These are phyloP conservation scores for Rhinoraja longicauda DNA, from an alignment of 2,797 vertebrate genomes.

Conservation along the genomic window DNA sequence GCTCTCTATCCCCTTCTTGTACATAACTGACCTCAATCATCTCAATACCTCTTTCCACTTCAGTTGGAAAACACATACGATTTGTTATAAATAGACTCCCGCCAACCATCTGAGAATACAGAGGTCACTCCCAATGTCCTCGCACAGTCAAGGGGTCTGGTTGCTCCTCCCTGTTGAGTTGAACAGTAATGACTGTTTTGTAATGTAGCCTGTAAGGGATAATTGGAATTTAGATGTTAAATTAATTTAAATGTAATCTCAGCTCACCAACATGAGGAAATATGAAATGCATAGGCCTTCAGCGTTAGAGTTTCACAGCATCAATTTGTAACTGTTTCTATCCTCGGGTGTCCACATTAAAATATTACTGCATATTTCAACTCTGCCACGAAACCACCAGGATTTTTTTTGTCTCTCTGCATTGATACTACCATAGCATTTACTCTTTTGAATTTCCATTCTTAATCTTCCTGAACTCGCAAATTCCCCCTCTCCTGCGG, in stretches of 20 bases:
- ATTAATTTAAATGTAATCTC: conserved; percentile 35
- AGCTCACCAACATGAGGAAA: conserved; percentile 29
- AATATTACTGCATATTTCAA: conserved; percentile 9
- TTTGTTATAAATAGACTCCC: neutral
- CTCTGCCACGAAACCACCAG: neutral
- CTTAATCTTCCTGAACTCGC: neutral
- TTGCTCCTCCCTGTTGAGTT: conserved; percentile 22
- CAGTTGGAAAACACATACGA: neutral
- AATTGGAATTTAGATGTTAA: conserved; percentile 29
- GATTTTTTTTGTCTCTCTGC: neutral
- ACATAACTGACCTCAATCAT: too few relatives aligned
- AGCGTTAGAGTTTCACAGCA: neutral
- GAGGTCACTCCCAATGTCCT: neutral
- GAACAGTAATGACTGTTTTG: conserved; percentile 18
- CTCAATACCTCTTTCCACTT: neutral
- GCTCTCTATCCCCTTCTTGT: too few relatives aligned
- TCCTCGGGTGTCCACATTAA: neutral
- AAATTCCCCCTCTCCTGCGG: neutral
- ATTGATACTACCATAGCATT: neutral
- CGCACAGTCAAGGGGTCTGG: neutral
- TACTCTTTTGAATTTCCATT: neutral
- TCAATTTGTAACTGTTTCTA: neutral
- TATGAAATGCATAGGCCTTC: conserved; percentile 20
- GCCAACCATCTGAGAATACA: conserved; percentile 7
- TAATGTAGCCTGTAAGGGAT: conserved; percentile 25